Evolutionary conservation across 2,888 invertebrate species (phyloP), one percentile per base, ranked within the genome.

Genomic region (Synanthedon vespiformis): DNA sequence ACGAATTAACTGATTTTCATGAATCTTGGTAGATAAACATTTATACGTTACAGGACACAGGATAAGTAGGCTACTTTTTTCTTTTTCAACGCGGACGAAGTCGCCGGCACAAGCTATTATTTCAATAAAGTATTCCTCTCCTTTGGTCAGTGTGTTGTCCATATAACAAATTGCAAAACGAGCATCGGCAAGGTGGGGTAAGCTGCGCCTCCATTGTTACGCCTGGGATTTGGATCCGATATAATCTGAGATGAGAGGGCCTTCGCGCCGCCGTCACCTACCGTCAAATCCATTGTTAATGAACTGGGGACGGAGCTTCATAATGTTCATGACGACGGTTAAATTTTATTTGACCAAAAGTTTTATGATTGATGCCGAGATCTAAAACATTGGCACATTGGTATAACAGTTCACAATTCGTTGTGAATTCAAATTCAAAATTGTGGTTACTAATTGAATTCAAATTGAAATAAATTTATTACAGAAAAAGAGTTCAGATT

Each of bases 231-330:
- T 64, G 67, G 69, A 72, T 70, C 70, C 64, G 75, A 74, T 77
- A 80, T 83, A 82, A 83, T 82, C 77, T 72, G 74, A 73, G 70
- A 68, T 64, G 70, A 72, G 71, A 71, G 75, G 73, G 67, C 61
- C 66, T 68, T 67, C 65, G 61, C 72, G 67, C 34, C 34, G 67
- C 69, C 62, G 59, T 51, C 68, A 62, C 60, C 65, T 65, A 66
- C 65, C 60, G 60, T 61, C 68, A 69, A 69, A 77, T 78, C 73
- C 75, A 72, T 76, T 74, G 75, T 74, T 83, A 83, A 83, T 83
- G 79, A 81, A 72, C 64, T 57, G 68, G 76, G 74, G 74, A 58
- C 58, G 55, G 54, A 49, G 54, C 48, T 50, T 34, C 47, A 53
- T 56, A 55, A 57, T 58, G 58, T 56, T 53, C 58, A 63, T 61